Evolutionary conservation across 2,888 invertebrate genomes (phyloP), one percentile per base, ranked within the genome.

Genomic region (Cyclophora albipunctata): DNA sequence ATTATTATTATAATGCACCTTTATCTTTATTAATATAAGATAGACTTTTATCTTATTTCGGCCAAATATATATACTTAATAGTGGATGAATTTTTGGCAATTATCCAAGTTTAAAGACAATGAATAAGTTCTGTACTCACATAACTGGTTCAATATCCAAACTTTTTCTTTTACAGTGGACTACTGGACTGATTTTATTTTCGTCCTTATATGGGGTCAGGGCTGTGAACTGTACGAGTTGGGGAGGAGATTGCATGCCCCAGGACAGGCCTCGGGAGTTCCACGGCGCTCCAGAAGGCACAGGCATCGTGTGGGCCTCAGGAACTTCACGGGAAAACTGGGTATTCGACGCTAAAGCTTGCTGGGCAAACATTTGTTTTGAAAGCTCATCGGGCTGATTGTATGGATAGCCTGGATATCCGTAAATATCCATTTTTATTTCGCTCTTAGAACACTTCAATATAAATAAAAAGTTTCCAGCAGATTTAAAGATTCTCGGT

Each of bases 241-340:
- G 73, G 2, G 86, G 85, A 1, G 86, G 84, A 6, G 82, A 74
- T 2, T 73, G 68, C 62, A 84, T 70, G 6, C 90, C 86, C 91
- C 91, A 91, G 0, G 90, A 74, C 59, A 91, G 69, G 5, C 83
- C 81, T 52, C 91, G 86, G 3, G 89, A 75, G 59, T 88, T 90
- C 91, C 91, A 91, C 0, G 89, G 88, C 2, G 72, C 55, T n/a
- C 81, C 81, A 3, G 85, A 73, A 5, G 89, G 88, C 7, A 66
- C 75, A 3, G 87, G 87, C 82, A 89, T 83, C 6, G 59, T 63
- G 54, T 83, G 84, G 0, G 77, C 66, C 46, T 73, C 79, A 34
- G 71, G 63, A 34, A 71, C 59, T 5, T 55, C 67, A 34, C 71
- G 71, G 51, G 69, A 67, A 53, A 63, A 76, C 0, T 76, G 70